Conservation (phyloP, 2,797 vertebrate genomes). For the Peromyscus nudipes region DNA sequence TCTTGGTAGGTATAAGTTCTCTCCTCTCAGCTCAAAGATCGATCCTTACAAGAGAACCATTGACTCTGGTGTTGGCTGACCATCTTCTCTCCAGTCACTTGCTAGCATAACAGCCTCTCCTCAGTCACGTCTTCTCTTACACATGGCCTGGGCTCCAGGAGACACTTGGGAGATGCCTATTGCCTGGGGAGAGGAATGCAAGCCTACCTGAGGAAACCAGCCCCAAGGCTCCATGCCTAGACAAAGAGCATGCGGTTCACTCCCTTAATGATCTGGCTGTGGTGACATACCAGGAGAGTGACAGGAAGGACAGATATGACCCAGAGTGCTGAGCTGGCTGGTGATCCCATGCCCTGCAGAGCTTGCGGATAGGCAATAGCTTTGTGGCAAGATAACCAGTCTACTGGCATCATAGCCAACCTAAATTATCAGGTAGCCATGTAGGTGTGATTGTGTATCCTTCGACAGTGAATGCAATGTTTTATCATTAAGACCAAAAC, state of each 20-base stretch:
- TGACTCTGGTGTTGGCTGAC: not conserved
- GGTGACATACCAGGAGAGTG: not conserved
- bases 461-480: not conserved
- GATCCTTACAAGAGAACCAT: not conserved
- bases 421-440: not conserved
- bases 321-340: not conserved
- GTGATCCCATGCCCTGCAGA: not conserved
- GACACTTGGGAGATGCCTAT: not conserved
- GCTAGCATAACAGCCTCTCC: not conserved
- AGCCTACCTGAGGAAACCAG: not conserved
- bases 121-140: rapidly evolving
- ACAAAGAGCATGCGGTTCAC: not conserved
- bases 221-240: rapidly evolving
- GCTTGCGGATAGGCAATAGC: not conserved
- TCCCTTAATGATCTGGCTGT: not conserved
- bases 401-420: rapidly evolving
- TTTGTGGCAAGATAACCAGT: not conserved
- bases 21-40: not conserved
- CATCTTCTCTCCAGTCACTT: not conserved
- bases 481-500: not conserved
- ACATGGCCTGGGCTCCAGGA: no score
- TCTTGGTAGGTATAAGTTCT: not conserved
- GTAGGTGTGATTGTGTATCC: not conserved
- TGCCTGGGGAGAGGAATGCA: not conserved
- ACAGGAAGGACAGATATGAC: not conserved